Conservation (phyloP, 2,888 invertebrate genomes). For the Apeira syringaria region DNA sequence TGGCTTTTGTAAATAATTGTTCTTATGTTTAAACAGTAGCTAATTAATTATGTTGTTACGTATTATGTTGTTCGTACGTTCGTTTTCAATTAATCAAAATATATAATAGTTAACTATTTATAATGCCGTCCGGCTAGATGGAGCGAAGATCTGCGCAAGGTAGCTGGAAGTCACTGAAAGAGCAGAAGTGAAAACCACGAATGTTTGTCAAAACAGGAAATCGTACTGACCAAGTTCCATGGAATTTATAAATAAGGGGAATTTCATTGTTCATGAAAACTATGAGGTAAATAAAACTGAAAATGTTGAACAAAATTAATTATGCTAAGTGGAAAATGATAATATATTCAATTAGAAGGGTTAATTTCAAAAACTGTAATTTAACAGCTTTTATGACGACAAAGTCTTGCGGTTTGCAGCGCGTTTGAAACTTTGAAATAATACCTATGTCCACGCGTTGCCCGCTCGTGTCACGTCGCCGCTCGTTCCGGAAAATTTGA, state of each 20-base stretch:
- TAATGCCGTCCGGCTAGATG: too few species aligned
- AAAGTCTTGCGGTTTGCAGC: constrained; percentile 20
- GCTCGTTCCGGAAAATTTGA: constrained; percentile 47
- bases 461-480: constrained; percentile 16
- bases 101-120: constrained; percentile 32
- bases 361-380: constrained; percentile 17
- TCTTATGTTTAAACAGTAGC: constrained; percentile 33
- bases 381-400: constrained; percentile 14
- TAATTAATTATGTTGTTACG: constrained; percentile 42
- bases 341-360: neutral
- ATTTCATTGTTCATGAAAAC: too few species aligned
- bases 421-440: constrained; percentile 15
- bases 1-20: constrained; percentile 34
- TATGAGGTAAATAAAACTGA: neutral
- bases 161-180: too few species aligned
- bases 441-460: constrained; percentile 15
- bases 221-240: too few species aligned
- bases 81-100: too few species aligned
- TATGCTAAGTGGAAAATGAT: neutral
- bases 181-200: too few species aligned
- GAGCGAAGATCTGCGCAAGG: too few species aligned
- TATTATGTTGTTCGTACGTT: neutral
- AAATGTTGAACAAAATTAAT: neutral
- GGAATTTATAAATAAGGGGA: too few species aligned
- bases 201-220: too few species aligned